Percentiles rank a stretch among this genome's conserved stretches.
phyloP scores from a whole-genome alignment of 2,888 invertebrate genomes.

The Argynnis bischoffii region DNA sequence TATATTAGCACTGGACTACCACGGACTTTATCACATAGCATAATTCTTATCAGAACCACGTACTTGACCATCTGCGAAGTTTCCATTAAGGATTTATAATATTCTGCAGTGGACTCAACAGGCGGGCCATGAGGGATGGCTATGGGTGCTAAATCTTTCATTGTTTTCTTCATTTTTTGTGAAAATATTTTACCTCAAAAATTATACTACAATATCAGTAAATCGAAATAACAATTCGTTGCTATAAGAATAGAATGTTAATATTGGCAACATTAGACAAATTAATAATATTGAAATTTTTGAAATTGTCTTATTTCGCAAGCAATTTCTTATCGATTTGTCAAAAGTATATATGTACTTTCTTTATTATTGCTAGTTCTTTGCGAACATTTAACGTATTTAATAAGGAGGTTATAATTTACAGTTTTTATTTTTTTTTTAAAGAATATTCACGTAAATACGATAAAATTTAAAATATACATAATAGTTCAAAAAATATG shows the following conservation, averaged over 20 bases:
- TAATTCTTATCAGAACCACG: not conserved
- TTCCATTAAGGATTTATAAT: constrained; percentile 79
- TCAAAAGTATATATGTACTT: too few species aligned
- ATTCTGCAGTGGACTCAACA: constrained; percentile 77
- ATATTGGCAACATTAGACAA: constrained; percentile 7
- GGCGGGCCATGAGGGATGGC: constrained; percentile 77
- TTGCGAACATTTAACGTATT: too few species aligned
- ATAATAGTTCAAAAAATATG: too few species aligned
- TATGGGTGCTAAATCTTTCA: constrained; percentile 74
- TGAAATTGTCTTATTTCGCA: too few species aligned
- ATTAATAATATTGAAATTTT: too few species aligned
- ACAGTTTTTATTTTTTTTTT: too few species aligned
- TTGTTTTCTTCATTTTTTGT: constrained; percentile 58
- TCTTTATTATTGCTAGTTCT: too few species aligned
- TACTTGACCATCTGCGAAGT: constrained; percentile 75
- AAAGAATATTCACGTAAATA: too few species aligned
- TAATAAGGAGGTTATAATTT: too few species aligned
- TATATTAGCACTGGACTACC: not conserved
- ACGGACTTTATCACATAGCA: too few species aligned
- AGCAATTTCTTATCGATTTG: too few species aligned
- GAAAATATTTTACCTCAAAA: constrained; percentile 8
- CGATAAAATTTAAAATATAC: too few species aligned
- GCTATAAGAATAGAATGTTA: not conserved
- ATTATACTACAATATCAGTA: not conserved
- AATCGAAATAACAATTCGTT: constrained; percentile 20